These are phyloP conservation scores for Leuctra nigra DNA, from an alignment of 2,888 invertebrate genomes.

Conservation along the genomic window DNA sequence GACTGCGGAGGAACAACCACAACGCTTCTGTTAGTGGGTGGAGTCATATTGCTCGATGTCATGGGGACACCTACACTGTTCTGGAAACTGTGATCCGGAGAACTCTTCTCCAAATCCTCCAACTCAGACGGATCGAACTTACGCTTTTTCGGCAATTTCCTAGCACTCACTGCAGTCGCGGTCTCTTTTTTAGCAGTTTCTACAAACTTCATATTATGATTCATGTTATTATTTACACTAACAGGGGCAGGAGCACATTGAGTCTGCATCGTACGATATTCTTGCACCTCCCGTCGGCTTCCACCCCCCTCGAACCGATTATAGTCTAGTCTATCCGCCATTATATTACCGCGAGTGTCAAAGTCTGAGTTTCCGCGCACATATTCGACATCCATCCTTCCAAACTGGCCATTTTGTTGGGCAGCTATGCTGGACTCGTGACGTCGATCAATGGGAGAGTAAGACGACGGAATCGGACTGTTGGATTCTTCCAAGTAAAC, in stretches of 20 bases:
- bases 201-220: slow-evolving; percentile 1
- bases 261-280: neutral
- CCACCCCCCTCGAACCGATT: neutral
- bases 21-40: slow-evolving; percentile 31
- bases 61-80: slow-evolving; percentile 19
- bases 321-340: slow-evolving; percentile 6
- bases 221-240: slow-evolving; percentile 1
- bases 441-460: neutral
- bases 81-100: neutral
- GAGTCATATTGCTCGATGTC: slow-evolving; percentile 32
- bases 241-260: neutral
- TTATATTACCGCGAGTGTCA: neutral
- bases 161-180: slow-evolving; percentile 47
- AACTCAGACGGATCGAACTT: slow-evolving; percentile 76
- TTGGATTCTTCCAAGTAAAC: neutral
- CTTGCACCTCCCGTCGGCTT: neutral
- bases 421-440: neutral
- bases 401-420: no score
- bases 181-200: slow-evolving; percentile 23
- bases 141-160: slow-evolving; percentile 88
- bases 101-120: slow-evolving; percentile 53
- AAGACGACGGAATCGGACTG: neutral
- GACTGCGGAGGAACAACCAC: slow-evolving; percentile 49
- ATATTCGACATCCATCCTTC: no score
- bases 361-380: no score